Evolutionary conservation across 2,888 invertebrate species (phyloP).

Genomic region (Himalopsyche tibetana): DNA sequence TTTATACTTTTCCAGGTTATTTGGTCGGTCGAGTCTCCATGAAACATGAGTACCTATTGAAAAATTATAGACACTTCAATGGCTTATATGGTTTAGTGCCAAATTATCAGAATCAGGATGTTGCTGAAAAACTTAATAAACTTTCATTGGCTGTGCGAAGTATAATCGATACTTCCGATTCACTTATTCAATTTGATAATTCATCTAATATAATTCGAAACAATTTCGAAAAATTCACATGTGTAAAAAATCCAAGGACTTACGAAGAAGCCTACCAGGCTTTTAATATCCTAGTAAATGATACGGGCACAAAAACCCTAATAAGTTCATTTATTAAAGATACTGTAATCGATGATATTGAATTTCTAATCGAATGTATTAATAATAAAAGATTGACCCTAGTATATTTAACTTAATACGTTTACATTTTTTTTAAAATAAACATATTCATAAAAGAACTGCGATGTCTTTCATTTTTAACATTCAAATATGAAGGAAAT

Average conservation of each 20-base stretch:
- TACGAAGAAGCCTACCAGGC: not conserved
- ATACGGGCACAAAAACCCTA: conserved; percentile 1
- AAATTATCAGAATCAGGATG: conserved; percentile 51
- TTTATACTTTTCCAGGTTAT: conserved; percentile 58
- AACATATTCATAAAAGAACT: not conserved
- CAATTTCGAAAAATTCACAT: not conserved
- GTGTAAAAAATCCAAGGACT: not conserved
- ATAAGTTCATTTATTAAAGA: conserved; percentile 45
- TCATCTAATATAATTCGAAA: conserved; percentile 13
- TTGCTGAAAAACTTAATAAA: conserved; percentile 48
- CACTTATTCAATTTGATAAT: conserved; percentile 46
- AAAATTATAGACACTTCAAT: conserved; percentile 52
- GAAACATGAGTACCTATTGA: conserved; percentile 62
- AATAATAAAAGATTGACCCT: conserved; percentile 27
- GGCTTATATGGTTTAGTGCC: conserved; percentile 17
- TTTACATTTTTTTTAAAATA: not conserved
- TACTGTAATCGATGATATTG: conserved; percentile 45
- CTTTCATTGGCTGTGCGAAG: conserved; percentile 46
- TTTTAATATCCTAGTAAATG: conserved; percentile 4
- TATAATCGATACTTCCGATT: conserved; percentile 58
- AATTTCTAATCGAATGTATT: conserved; percentile 37
- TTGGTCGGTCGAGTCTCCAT: conserved; percentile 60
- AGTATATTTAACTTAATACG: conserved; percentile 28
- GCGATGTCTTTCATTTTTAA: too few species aligned
- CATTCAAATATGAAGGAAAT: too few species aligned